phyloP scores from a whole-genome alignment of 2,797 vertebrate genomes.

The Mus minutoides region DNA sequence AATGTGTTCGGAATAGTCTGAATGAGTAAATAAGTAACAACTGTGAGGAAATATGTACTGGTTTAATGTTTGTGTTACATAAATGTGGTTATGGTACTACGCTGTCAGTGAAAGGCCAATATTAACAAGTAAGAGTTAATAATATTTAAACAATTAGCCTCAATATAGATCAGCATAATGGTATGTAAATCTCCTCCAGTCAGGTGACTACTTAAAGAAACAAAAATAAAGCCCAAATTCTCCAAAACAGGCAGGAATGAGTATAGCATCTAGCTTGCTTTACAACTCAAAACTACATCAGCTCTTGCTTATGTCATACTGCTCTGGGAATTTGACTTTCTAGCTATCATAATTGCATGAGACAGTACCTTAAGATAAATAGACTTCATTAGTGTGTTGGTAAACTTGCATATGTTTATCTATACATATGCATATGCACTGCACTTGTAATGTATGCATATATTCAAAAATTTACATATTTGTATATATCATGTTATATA shows the following conservation, averaged over 20 bases:
- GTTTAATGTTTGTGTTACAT: neutral
- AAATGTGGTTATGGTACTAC: rapidly evolving
- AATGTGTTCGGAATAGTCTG: neutral
- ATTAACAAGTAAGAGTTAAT: neutral
- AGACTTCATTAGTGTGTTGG: neutral
- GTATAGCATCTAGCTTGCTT: neutral
- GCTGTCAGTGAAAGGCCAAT: neutral
- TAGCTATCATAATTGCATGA: neutral
- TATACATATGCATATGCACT: neutral
- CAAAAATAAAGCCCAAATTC: neutral
- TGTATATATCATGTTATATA: neutral
- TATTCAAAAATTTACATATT: neutral
- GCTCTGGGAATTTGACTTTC: neutral
- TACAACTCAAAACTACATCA: neutral
- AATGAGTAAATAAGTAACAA: neutral
- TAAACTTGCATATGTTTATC: neutral
- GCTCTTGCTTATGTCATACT: neutral
- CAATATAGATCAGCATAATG: neutral
- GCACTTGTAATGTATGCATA: neutral
- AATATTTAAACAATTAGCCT: neutral
- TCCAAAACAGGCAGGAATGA: neutral
- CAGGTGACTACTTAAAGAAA: neutral
- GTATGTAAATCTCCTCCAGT: neutral
- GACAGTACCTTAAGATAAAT: neutral
- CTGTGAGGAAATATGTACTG: neutral